These are phyloP conservation scores for Pterophyllum scalare DNA, from an alignment of 2,113 vertebrate species.

Conservation along the genomic window DNA sequence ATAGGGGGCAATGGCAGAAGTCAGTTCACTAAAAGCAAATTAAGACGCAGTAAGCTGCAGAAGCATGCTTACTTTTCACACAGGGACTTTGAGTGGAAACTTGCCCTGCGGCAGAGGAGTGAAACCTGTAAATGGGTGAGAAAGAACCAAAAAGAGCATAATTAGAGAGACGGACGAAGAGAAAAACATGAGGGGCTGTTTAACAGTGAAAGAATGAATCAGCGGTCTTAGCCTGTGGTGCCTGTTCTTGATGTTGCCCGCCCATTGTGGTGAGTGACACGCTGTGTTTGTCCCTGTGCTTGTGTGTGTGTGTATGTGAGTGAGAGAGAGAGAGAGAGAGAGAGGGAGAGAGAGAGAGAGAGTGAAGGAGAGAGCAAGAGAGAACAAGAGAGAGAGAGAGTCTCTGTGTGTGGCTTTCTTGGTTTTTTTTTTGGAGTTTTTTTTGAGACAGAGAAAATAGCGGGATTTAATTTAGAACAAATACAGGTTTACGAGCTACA, in stretches of 20 bases:
- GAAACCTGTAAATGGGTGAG: slow-evolving; percentile 58
- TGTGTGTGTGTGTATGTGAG: background rate
- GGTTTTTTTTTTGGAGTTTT: slow-evolving; percentile 1
- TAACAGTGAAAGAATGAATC: slow-evolving; percentile 28
- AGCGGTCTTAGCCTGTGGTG: slow-evolving; percentile 23
- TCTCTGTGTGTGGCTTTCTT: background rate
- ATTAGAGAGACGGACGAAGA: slow-evolving; percentile 19
- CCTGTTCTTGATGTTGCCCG: slow-evolving; percentile 7
- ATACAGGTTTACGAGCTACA: slow-evolving; percentile 11
- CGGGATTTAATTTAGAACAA: slow-evolving; percentile 12
- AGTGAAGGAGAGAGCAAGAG: too few species aligned
- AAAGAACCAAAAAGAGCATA: slow-evolving; percentile 9
- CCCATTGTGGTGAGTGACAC: slow-evolving; percentile 25
- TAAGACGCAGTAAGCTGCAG: background rate
- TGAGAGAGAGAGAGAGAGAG: too few species aligned
- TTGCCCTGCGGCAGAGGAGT: slow-evolving; percentile 14
- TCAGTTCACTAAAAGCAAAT: background rate
- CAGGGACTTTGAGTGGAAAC: slow-evolving; percentile 54
- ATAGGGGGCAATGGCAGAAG: background rate
- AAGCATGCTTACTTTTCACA: slow-evolving; percentile 53
- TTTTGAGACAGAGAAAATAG: slow-evolving; percentile 2
- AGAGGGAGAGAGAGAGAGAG: too few species aligned
- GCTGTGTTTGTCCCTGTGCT: background rate
- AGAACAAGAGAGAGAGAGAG: too few species aligned
- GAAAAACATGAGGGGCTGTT: background rate